Percentiles rank a stretch among this genome's conserved stretches.
These are phyloP conservation scores for Zaprionus obscuricornis DNA, from an alignment of 2,888 invertebrate genomes.

Conservation along the genomic window DNA sequence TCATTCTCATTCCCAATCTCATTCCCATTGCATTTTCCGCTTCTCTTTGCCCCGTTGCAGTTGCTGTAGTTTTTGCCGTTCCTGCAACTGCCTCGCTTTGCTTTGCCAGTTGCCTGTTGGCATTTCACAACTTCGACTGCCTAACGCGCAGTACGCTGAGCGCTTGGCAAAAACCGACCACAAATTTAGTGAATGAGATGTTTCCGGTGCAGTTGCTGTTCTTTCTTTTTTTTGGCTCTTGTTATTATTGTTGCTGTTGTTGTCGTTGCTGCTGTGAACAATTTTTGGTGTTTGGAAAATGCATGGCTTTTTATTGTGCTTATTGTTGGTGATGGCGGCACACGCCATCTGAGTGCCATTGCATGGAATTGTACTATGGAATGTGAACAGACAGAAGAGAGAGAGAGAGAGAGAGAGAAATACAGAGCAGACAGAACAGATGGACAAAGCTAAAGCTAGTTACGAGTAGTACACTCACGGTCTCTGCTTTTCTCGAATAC, in stretches of 20 bases:
- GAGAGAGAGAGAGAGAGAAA: conserved; percentile 10
- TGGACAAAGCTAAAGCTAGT: conserved; percentile 47
- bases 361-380: conserved; percentile 5
- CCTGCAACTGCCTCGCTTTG: too few species aligned
- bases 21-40: neutral
- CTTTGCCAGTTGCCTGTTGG: conserved; percentile 51
- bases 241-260: conserved; percentile 29
- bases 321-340: conserved; percentile 64
- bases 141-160: conserved; percentile 50
- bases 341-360: conserved; percentile 50
- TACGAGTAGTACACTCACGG: conserved; percentile 16
- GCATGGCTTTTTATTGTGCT: conserved; percentile 77
- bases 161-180: conserved; percentile 71
- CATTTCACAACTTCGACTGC: conserved; percentile 78
- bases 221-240: conserved; percentile 27
- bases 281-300: conserved; percentile 79
- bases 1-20: conserved; percentile 14
- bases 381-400: conserved; percentile 18
- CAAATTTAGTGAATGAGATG: conserved; percentile 81
- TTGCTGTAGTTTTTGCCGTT: too few species aligned
- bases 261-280: conserved; percentile 57
- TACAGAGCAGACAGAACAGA: neutral
- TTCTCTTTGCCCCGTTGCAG: conserved; percentile 1
- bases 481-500: conserved; percentile 50
- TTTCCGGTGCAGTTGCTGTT: conserved; percentile 78